Base-by-base conservation (phyloP, 1,140 invertebrate species). In the Saccostrea cuccullata region DNA sequence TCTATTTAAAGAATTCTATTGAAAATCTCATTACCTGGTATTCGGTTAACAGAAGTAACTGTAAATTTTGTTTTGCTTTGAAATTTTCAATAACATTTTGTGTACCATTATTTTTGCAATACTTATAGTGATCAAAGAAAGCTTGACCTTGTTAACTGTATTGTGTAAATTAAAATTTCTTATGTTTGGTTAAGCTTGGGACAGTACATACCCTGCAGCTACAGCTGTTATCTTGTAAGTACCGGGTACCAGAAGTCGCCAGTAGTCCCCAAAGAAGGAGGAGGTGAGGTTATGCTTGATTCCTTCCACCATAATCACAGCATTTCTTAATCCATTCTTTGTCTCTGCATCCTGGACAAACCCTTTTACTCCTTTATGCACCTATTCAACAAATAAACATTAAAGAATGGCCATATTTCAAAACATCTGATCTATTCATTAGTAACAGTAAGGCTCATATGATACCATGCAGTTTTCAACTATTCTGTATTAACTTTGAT, bases 321-420 rank as follows among this genome's bases (percentile, higher is more conserved):
- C 98, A 91, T 97, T 96, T 0, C 95, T 88, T n/a, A 99, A 96
- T 0, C 96, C 95, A 55, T 96, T 96, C 0, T 97, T 97, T 26
- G 94, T 95, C 88, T 97, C 97, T 23, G 96, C 96, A 92, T 98
- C 98, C 82, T 95, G 94, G 0, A 99, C 96, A 93, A 97, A 97
- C 0, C 99, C 99, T 90, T 97, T 97, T 0, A 99, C 96, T 55
- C 98, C 98, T 89, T 96, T 97, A 91, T 98, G 97, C 56, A 98
- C 97, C 97, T 94, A 88, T 15, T 30, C 17, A 64, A 64, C 58
- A 64, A 20, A 20, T 20, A 64, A 17, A 20, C 58, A 20, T 17
- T 64, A 20, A 64, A 17, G 17, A 64, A 64, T 64, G 15, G 17
- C 17, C 47, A 20, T 64, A 2, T 64, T 17, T 64, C 58, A 64